Conservation (phyloP, 2,888 invertebrate genomes). For the Lucinisca nassula region DNA sequence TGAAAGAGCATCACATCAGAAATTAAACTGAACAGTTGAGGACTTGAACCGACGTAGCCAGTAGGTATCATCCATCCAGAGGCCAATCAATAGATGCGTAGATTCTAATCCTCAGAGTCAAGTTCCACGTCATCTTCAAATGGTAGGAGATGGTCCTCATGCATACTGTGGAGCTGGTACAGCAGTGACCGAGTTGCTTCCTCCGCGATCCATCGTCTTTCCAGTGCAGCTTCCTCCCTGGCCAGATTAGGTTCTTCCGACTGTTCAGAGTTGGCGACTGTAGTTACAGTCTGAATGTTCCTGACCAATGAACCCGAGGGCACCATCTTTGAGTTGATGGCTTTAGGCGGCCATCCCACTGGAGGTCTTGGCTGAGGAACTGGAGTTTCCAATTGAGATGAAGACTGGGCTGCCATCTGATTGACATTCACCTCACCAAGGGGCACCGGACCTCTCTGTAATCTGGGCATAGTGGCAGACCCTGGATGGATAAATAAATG, state of each 20-base stretch:
- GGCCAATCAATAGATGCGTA: too few species aligned
- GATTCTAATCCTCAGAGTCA: background rate
- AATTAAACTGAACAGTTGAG: too few species aligned
- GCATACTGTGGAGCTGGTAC: background rate
- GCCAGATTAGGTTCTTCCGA: background rate
- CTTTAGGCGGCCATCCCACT: background rate
- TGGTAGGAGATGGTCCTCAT: background rate
- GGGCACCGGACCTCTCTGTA: background rate
- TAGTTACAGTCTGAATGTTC: background rate
- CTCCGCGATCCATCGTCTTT: background rate
- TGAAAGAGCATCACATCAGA: background rate
- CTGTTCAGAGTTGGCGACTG: background rate
- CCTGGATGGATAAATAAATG: background rate
- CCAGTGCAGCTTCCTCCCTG: background rate
- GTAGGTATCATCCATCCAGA: too few species aligned
- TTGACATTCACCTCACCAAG: too few species aligned
- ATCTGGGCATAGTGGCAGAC: background rate
- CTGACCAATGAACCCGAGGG: too few species aligned
- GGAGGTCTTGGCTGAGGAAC: background rate
- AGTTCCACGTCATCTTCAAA: background rate
- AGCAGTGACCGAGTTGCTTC: background rate
- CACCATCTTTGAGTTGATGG: too few species aligned
- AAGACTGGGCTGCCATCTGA: too few species aligned
- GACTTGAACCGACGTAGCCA: too few species aligned
- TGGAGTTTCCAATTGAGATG: background rate